Evolutionary conservation across 2,797 vertebrate species (phyloP).

Genomic region (Diplodus sargus): DNA sequence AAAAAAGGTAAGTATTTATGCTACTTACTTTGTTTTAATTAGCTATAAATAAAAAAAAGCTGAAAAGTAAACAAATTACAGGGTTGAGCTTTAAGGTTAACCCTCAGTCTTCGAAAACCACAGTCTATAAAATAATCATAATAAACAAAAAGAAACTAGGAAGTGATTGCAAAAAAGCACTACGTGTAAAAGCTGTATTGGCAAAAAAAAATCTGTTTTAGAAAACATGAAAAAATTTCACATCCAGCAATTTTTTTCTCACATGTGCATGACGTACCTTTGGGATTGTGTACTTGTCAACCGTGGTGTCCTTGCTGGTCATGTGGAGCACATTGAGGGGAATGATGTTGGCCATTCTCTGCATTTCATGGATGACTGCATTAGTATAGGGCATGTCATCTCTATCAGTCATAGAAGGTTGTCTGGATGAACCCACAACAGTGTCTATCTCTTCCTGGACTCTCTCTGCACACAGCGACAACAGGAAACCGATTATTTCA

Average conservation of each 20-base stretch:
- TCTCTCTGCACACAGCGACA: conserved; percentile 60
- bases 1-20: neutral
- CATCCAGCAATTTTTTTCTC: neutral
- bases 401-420: conserved; percentile 67
- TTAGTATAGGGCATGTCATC: conserved; percentile 77
- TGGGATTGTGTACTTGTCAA: conserved; percentile 83
- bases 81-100: too few relatives aligned
- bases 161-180: neutral
- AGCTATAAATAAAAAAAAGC: neutral
- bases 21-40: too few relatives aligned
- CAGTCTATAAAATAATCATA: neutral
- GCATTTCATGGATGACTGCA: conserved; percentile 82
- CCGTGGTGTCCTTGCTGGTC: conserved; percentile 59
- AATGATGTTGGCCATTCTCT: conserved; percentile 83
- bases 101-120: neutral
- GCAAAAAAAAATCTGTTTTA: neutral
- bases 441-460: conserved; percentile 79
- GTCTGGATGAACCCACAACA: conserved; percentile 70
- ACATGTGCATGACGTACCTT: conserved; percentile 77
- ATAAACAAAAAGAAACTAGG: neutral
- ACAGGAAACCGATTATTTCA: conserved; percentile 6
- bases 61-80: neutral
- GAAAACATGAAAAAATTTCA: neutral
- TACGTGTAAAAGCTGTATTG: neutral
- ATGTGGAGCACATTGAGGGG: conserved; percentile 72